Conservation (phyloP, 2,888 invertebrate genomes). For the Dynastes tityus region DNA sequence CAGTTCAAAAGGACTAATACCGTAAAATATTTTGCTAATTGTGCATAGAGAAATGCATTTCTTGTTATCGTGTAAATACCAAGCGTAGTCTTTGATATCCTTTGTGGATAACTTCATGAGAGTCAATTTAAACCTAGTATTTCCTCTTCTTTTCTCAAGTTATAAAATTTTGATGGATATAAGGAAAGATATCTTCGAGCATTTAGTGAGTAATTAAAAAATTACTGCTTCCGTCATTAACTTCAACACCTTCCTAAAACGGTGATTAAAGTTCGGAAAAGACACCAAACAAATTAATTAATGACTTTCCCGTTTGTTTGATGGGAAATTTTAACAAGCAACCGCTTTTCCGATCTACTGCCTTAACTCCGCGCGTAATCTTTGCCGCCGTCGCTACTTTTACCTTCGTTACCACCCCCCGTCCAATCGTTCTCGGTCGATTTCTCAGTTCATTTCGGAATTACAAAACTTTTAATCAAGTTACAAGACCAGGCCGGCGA, state of each 20-base stretch:
- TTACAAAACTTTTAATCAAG: constrained; percentile 46
- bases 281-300: constrained; percentile 30
- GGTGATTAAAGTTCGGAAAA: constrained; percentile 13
- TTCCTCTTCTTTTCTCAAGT: neutral
- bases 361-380: constrained; percentile 19
- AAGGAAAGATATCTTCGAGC: neutral
- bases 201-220: constrained; percentile 19
- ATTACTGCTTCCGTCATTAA: neutral
- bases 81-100: too few relatives aligned
- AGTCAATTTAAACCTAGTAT: too few relatives aligned
- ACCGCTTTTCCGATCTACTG: constrained; percentile 9
- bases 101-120: too few relatives aligned
- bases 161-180: neutral
- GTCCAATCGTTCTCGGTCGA: constrained; percentile 29
- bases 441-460: constrained; percentile 41
- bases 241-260: constrained; percentile 24
- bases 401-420: neutral
- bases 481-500: constrained; percentile 5
- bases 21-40: too few relatives aligned
- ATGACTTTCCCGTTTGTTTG: constrained; percentile 24
- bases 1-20: too few relatives aligned
- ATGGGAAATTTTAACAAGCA: constrained; percentile 35
- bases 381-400: constrained; percentile 21
- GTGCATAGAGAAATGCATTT: too few relatives aligned
- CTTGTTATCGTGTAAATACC: too few relatives aligned